These are phyloP conservation scores for Stylophora pistillata DNA, from an alignment of 64 coral and sea anemone species.

Conservation along the genomic window DNA sequence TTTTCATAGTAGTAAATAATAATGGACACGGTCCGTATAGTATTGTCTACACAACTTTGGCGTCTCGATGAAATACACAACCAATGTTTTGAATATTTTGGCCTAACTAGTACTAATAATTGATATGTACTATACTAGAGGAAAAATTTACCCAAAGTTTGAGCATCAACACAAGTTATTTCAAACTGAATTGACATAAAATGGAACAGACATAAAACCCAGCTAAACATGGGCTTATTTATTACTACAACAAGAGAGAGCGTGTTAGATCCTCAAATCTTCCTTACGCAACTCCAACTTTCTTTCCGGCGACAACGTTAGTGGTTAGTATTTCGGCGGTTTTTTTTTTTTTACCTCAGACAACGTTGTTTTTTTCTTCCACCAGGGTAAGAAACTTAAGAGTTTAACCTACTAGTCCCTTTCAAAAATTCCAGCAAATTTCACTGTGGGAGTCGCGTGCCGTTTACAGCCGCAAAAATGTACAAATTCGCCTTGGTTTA, in stretches of 20 bases:
- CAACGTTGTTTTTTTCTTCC: too few relatives aligned
- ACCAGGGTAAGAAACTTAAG: too few relatives aligned
- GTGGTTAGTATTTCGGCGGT: too few relatives aligned
- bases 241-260: not conserved
- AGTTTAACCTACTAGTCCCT: too few relatives aligned
- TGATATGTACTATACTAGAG: too few relatives aligned
- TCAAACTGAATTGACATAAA: not conserved
- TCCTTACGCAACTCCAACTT: not conserved
- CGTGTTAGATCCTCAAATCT: too few relatives aligned
- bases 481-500: not conserved
- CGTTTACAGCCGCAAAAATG: not conserved
- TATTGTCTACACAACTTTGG: not conserved
- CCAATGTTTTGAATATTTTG: not conserved
- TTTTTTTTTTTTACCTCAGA: too few relatives aligned
- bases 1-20: not conserved
- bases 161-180: not conserved
- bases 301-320: not conserved
- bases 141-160: too few relatives aligned
- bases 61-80: not conserved
- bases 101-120: not conserved
- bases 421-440: not conserved
- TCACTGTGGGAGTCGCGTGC: slow-evolving; percentile 12
- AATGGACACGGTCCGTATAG: not conserved
- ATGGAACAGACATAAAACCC: not conserved
- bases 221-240: not conserved